Base-by-base conservation (phyloP, 2,888 invertebrate species). In the Allygus modestus region DNA sequence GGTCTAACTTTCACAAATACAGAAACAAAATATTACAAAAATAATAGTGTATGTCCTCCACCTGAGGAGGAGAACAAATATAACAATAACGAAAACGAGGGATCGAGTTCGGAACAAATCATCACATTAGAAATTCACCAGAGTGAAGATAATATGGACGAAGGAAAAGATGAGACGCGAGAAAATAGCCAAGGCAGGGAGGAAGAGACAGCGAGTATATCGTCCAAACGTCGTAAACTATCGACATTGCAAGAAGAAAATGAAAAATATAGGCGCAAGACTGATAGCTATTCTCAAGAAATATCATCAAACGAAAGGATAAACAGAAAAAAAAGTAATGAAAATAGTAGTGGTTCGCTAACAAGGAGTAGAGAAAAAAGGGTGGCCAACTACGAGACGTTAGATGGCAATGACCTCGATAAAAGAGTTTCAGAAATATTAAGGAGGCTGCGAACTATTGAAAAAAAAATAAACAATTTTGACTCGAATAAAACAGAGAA, bases 1-100 rank as follows among this genome's bases (percentile, higher is more conserved):
- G 79, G 79, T 54, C 51, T 79, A 4, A 79, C 79, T 79, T 31
- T 79, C 17, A 58, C 58, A 7, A 79, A 79, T 17, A 23, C n/a
- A 33, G 54, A 79, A 11, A 79, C n/a, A n/a, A 79, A 58, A 33
- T 79, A 58, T 28, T 77, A 46, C 46, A 46, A 26, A 28, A 65
- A 31, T 31, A 15, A 31, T 28, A 2, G 65, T 23, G 20, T 9
- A 15, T 65, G 65, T 65, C 28, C 28, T 26, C 7, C 26, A 28
- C 4, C 1, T 15, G 65, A 65, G 9, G 28, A 58, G 12, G 15
- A 15, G 23, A 28, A 20, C 11, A 65, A 65, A 58, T 23, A 23
- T 23, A 23, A 58, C 17, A 23, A 58, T 23, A 20, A 23, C 2
- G 58, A 23, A 58, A 58, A 31, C 15, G 31, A 65, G 1, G 65